These are phyloP conservation scores for Cantharis rufa DNA, from an alignment of 2,888 invertebrate genomes.

Conservation along the genomic window DNA sequence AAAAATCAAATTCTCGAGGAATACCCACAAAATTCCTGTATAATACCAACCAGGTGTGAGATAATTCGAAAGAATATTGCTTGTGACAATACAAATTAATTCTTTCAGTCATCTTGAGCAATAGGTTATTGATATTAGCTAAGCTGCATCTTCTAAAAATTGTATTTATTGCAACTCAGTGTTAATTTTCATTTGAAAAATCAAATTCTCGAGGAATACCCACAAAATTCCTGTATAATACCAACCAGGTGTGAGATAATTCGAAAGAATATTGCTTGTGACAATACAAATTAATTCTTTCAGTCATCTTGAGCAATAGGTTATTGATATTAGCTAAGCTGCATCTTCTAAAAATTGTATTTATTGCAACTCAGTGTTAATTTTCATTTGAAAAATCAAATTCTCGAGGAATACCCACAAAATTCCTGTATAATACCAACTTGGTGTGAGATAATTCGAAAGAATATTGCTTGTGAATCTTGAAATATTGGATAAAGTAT, in stretches of 20 bases:
- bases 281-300: neutral
- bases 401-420: neutral
- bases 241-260: neutral
- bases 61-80: neutral
- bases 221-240: neutral
- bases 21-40: neutral
- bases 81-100: neutral
- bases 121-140: neutral
- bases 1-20: neutral
- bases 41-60: neutral
- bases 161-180: no score
- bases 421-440: neutral
- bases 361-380: no score
- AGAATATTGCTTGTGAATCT: neutral
- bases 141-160: no score
- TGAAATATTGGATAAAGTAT: neutral
- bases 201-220: neutral
- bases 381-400: neutral
- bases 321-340: neutral
- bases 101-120: neutral
- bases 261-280: no score
- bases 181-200: neutral
- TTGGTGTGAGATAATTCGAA: neutral
- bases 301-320: neutral
- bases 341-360: no score